Percentiles rank a stretch among this genome's conserved stretches.
Conservation (phyloP, 2,797 vertebrate species). For the Brachymystax lenok region DNA sequence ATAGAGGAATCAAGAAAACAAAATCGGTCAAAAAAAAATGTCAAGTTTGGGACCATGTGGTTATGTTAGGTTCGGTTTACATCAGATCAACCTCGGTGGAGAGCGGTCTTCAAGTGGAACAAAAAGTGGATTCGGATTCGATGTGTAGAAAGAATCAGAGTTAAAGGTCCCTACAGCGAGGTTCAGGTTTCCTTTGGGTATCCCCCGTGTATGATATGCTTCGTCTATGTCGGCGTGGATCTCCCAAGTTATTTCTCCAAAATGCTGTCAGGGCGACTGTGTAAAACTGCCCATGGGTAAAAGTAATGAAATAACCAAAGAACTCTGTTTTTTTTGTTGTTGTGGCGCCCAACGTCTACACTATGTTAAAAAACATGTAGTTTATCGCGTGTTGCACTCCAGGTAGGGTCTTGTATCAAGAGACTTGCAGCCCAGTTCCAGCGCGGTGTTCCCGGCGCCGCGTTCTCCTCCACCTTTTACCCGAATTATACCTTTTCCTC, state of each 20-base stretch:
- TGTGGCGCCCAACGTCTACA: conserved; percentile 21
- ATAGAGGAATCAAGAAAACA: background rate
- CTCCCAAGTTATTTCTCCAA: background rate
- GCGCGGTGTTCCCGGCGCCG: conserved; percentile 47
- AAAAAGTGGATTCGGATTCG: background rate
- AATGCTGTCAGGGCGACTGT: background rate
- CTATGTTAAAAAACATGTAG: conserved; percentile 13
- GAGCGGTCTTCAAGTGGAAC: background rate
- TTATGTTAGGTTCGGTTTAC: background rate
- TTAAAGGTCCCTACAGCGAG: background rate
- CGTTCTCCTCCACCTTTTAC: conserved; percentile 39
- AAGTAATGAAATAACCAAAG: conserved; percentile 1
- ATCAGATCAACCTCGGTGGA: background rate
- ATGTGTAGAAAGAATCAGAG: background rate
- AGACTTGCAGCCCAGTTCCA: conserved; percentile 46
- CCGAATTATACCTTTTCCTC: background rate
- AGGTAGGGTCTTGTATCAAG: conserved; percentile 39
- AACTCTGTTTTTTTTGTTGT: background rate
- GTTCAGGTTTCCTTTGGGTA: background rate
- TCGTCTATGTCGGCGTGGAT: conserved; percentile 15
- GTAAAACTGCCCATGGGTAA: conserved; percentile 4
- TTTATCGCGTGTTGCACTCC: conserved; percentile 40
- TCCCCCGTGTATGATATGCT: background rate
- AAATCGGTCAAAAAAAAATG: background rate
- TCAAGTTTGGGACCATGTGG: background rate